These are phyloP conservation scores for Rhopalosiphum padi DNA, from an alignment of 1,140 invertebrate genomes.

Conservation along the genomic window DNA sequence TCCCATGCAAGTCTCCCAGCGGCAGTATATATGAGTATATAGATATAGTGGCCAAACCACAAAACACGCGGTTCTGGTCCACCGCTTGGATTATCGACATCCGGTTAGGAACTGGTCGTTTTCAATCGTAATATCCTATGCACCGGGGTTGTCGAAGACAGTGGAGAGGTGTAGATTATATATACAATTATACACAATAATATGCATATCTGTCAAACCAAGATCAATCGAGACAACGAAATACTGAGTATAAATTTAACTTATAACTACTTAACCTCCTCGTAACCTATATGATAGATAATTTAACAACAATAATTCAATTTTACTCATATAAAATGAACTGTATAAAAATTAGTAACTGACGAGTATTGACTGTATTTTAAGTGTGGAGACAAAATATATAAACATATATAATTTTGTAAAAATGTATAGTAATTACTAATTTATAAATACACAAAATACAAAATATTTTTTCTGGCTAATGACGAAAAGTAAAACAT, in stretches of 20 bases:
- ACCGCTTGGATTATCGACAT: slow-evolving; percentile 22
- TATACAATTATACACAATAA: not conserved
- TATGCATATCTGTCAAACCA: not conserved
- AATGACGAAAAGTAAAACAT: no score
- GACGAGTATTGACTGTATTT: not conserved
- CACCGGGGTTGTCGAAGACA: not conserved
- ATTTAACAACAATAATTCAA: not conserved
- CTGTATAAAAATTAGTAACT: not conserved
- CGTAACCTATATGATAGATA: not conserved
- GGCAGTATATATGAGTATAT: not conserved
- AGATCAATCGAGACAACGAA: not conserved
- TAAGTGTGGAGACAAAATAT: not conserved
- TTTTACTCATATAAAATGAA: no score
- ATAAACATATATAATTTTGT: no score
- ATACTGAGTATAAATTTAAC: not conserved
- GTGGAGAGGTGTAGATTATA: no score
- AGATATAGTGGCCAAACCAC: not conserved
- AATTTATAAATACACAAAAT: no score
- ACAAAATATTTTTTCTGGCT: no score
- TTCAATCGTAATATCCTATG: not conserved
- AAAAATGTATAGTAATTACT: no score
- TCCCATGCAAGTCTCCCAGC: not conserved
- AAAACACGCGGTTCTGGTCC: slow-evolving; percentile 4
- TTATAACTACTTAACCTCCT: not conserved
- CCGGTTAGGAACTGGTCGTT: not conserved